These are phyloP conservation scores for Ailurus styani DNA, from an alignment of 2,113 vertebrate genomes.

Conservation along the genomic window DNA sequence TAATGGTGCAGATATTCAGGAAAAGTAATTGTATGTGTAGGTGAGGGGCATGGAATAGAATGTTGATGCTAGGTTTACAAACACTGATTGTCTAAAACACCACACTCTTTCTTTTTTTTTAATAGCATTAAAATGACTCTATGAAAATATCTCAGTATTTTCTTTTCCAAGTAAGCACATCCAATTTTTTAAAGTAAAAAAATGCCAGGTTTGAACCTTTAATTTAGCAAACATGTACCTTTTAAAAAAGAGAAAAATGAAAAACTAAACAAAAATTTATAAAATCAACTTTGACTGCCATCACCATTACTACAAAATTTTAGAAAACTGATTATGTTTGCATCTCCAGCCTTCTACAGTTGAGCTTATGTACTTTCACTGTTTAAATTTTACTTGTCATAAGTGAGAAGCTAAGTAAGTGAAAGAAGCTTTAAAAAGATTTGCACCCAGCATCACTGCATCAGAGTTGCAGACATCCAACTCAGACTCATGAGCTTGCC, in stretches of 20 bases:
- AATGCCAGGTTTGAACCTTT: background rate
- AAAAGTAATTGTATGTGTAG: background rate
- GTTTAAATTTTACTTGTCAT: conserved; percentile 52
- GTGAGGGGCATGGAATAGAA: background rate
- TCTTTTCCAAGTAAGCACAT: background rate
- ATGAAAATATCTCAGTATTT: background rate
- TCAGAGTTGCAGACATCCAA: conserved; percentile 55
- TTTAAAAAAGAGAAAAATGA: background rate
- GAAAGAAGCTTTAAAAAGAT: conserved; percentile 51
- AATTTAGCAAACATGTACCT: background rate
- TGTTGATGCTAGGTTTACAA: background rate
- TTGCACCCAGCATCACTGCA: conserved; percentile 48
- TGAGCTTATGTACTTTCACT: background rate
- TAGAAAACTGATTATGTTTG: background rate
- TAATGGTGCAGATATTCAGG: background rate
- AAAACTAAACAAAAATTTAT: conserved; percentile 18
- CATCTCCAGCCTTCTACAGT: background rate
- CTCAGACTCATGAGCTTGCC: conserved; percentile 47
- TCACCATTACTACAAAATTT: background rate
- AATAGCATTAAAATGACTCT: background rate
- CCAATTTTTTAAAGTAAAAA: background rate
- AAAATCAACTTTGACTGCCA: conserved; percentile 17
- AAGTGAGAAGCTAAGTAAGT: conserved; percentile 55
- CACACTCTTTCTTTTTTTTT: background rate
- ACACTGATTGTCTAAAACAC: background rate